Evolutionary conservation across 2,113 vertebrate species (phyloP).

Genomic region (Callithrix jacchus): DNA sequence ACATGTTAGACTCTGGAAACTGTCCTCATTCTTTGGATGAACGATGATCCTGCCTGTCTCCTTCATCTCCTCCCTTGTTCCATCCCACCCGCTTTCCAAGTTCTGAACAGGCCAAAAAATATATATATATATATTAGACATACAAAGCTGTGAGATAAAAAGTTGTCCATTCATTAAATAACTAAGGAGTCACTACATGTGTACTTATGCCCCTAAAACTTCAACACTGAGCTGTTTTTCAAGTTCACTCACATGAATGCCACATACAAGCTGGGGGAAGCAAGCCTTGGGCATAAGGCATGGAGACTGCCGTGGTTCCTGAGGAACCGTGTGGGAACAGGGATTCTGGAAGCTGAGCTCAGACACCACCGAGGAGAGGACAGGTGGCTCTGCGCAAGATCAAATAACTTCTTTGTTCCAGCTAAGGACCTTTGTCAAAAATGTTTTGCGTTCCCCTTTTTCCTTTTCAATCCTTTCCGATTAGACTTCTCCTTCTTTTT

Average conservation of each 20-base stretch:
- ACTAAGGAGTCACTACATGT: constrained; percentile 5
- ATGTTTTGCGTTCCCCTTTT: not conserved
- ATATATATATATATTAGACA: too few species aligned
- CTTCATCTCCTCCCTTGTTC: not conserved
- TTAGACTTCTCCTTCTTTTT: not conserved
- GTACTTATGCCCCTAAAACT: constrained; percentile 6
- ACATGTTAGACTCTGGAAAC: not conserved
- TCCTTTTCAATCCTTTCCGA: not conserved
- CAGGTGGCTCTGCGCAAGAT: constrained; percentile 67
- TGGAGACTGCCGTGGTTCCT: not conserved
- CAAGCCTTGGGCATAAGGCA: constrained; percentile 13
- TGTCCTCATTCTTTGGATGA: not conserved
- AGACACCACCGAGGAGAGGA: constrained; percentile 21
- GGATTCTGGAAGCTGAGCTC: constrained; percentile 55
- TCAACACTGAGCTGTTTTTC: constrained; percentile 43
- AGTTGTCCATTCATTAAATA: constrained; percentile 8
- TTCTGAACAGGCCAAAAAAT: not conserved
- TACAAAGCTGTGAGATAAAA: not conserved
- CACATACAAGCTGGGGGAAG: not conserved
- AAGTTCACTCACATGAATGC: constrained; percentile 12
- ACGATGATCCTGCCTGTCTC: not conserved
- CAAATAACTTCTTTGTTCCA: constrained; percentile 72
- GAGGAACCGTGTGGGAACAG: constrained; percentile 55
- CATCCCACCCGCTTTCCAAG: not conserved
- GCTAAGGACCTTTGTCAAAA: constrained; percentile 45